A percentile compares a stretch with the other conserved stretches of the same genome.
Conservation (phyloP, 2,113 vertebrate species). For the Narcine bancroftii region DNA sequence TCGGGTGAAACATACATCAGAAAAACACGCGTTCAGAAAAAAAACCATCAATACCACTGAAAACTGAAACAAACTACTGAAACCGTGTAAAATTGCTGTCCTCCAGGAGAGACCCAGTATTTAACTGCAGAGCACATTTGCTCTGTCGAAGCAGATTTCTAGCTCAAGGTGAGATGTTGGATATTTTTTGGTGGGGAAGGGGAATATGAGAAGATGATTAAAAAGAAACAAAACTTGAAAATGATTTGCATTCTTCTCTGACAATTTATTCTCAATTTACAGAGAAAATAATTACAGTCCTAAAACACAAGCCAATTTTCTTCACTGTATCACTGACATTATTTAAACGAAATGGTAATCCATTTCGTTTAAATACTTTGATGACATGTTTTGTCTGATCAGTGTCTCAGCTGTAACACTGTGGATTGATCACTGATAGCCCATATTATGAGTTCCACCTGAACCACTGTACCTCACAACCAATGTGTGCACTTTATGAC, state of each 20-base stretch:
- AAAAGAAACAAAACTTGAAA: not conserved
- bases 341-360: slow-evolving; percentile 25
- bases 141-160: too few relatives aligned
- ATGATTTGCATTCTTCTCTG: not conserved
- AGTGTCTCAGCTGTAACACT: not conserved
- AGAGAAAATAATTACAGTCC: not conserved
- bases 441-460: slow-evolving; percentile 21
- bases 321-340: slow-evolving; percentile 2
- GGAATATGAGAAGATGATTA: not conserved
- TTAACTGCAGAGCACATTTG: too few relatives aligned
- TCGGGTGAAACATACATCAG: too few relatives aligned
- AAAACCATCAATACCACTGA: too few relatives aligned
- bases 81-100: too few relatives aligned
- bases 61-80: too few relatives aligned
- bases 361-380: slow-evolving; percentile 31
- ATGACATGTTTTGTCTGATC: slow-evolving; percentile 34
- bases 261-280: not conserved
- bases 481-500: not conserved
- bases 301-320: not conserved
- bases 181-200: not conserved
- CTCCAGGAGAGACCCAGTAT: too few relatives aligned
- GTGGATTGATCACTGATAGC: slow-evolving; percentile 15
- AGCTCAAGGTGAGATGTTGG: not conserved
- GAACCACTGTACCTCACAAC: slow-evolving; percentile 21
- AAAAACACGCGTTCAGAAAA: too few relatives aligned